phyloP scores from a whole-genome alignment of 2,113 vertebrate species.

The Pseudopipra pipra region DNA sequence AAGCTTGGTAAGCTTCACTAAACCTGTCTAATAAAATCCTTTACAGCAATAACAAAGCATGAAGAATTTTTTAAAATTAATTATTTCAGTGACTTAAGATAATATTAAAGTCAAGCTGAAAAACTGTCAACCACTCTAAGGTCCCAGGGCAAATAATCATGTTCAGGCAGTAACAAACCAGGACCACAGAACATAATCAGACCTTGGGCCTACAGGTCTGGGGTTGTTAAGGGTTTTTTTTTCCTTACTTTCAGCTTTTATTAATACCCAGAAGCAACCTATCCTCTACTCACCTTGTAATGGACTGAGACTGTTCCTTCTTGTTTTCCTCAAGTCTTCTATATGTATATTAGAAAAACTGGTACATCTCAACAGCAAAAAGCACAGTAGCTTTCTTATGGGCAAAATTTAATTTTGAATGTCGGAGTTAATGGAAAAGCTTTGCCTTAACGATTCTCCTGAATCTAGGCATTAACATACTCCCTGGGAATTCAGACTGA shows the following conservation, averaged over 20 bases:
- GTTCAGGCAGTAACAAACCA: not conserved
- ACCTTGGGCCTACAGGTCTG: not conserved
- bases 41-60: constrained; percentile 31
- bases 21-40: constrained; percentile 28
- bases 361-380: not conserved
- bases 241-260: not conserved
- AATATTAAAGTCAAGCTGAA: constrained; percentile 39
- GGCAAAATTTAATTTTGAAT: not conserved
- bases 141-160: not conserved
- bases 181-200: not conserved
- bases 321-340: not conserved
- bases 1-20: constrained; percentile 42
- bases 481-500: not conserved
- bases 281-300: not conserved
- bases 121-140: not conserved
- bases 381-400: not conserved
- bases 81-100: constrained; percentile 27
- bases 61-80: constrained; percentile 33
- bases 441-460: not conserved
- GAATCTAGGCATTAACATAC: not conserved
- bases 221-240: not conserved
- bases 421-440: not conserved
- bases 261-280: not conserved
- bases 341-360: not conserved
- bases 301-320: not conserved